phyloP scores from a whole-genome alignment of 2,797 vertebrate genomes.

The Pangasius sanitwongsei region DNA sequence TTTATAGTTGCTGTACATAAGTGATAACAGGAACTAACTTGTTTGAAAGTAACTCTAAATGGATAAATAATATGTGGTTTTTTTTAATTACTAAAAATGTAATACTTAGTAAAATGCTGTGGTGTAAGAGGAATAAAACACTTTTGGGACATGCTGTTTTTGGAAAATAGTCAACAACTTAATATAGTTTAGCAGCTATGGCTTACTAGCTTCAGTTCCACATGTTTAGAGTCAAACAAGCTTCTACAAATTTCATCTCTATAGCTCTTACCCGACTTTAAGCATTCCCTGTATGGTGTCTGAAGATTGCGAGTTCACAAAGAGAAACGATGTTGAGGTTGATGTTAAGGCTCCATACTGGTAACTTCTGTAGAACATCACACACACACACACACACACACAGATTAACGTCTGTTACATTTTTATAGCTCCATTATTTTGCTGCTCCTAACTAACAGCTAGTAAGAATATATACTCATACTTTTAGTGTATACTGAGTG shows the following conservation, averaged over 20 bases:
- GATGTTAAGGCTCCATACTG: background rate
- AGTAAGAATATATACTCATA: no score
- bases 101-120: no score
- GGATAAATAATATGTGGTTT: background rate
- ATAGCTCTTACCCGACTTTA: conserved; percentile 46
- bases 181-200: background rate
- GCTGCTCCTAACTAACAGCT: no score
- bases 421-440: background rate
- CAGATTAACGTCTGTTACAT: no score
- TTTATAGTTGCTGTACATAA: no score
- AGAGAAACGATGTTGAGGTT: conserved; percentile 33
- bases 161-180: background rate
- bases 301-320: conserved; percentile 27
- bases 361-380: conserved; percentile 50
- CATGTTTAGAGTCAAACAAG: background rate
- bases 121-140: background rate
- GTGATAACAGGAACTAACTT: background rate
- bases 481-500: no score
- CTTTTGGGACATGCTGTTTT: background rate
- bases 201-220: background rate
- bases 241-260: background rate
- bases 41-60: background rate
- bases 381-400: background rate
- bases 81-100: background rate
- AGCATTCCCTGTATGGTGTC: conserved; percentile 56